Evolutionary conservation across 1,140 invertebrate species (phyloP).

Genomic region (Drosophila nasuta): DNA sequence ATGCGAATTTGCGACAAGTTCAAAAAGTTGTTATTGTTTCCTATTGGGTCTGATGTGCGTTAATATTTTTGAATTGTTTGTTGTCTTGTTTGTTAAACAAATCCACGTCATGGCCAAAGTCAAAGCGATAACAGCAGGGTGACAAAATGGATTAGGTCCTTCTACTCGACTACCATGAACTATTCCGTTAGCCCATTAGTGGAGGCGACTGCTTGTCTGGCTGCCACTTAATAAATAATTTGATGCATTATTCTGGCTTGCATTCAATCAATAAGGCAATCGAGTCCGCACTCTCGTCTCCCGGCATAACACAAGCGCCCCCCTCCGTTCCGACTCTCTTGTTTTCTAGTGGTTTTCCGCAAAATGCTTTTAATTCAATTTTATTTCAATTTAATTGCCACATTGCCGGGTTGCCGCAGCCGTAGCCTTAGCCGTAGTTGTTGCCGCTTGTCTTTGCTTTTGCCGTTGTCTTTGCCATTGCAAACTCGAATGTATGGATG

Average conservation of each 20-base stretch:
- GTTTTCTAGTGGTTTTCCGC: constrained; percentile 76
- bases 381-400: constrained; percentile 82
- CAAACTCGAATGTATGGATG: constrained; percentile 20
- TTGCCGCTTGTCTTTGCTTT: no score
- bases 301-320: background rate
- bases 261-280: constrained; percentile 74
- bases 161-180: background rate
- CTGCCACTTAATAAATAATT: constrained; percentile 79
- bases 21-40: constrained; percentile 73
- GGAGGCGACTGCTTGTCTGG: constrained; percentile 65
- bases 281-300: constrained; percentile 10
- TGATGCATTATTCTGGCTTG: constrained; percentile 76
- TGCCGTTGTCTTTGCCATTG: constrained; percentile 22
- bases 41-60: constrained; percentile 45
- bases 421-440: background rate
- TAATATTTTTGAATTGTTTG: constrained; percentile 62
- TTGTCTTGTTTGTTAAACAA: constrained; percentile 78
- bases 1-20: constrained; percentile 70
- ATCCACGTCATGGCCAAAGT: constrained; percentile 69
- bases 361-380: constrained; percentile 83
- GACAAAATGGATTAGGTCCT: no score
- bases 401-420: constrained; percentile 57
- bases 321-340: constrained; percentile 6
- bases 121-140: constrained; percentile 49
- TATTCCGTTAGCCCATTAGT: constrained; percentile 68